Evolutionary conservation across 2,888 invertebrate species (phyloP), one percentile per base, ranked within the genome.

Genomic region (Cecidostiba fungosa): DNA sequence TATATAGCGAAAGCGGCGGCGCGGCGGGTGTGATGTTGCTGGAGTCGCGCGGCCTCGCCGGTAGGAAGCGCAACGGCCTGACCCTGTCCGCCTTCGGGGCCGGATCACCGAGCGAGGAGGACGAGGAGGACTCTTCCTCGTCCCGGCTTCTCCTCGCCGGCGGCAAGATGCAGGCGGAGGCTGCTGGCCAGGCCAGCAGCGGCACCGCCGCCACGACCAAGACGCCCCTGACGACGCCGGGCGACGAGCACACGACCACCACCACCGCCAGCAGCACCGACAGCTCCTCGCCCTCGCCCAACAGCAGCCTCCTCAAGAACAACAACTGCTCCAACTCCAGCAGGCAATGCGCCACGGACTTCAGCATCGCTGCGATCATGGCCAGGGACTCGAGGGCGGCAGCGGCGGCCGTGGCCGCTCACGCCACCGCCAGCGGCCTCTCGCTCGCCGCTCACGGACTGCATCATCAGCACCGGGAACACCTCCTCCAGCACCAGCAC

Each of bases 261-360:
- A 16, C 50, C 5, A 16, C 50, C 50, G n/a, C 23, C 23, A 8
- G n/a, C 8, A 72, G 77, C 36, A 66, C 77, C 54, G 76, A 79
- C 85, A 81, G 83, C 81, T 96, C 96, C 93, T 96, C 92, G 87
- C 93, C 92, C 29, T 92, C 93, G 85, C 92, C 93, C 43, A 92
- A 92, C 89, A 91, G 91, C 87, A 92, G 91, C 85, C 90, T 92
- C 43, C 87, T 92, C 74, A 92, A n/a, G n/a, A n/a, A 92, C 88
- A 91, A 92, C 88, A 92, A 92, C 88, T 92, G 92, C 88, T 92
- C 92, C 87, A 92, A 92, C 80, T 92, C 96, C 47, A 95, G 95
- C 93, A 94, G 96, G 92, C 96, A 97, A 90, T 85, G 97, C 94
- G 98, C 98, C 94, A 98, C 98, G 88, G 98, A 98, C 95, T 98